phyloP scores from a whole-genome alignment of 1,140 invertebrate genomes.

The Araneus ventricosus region DNA sequence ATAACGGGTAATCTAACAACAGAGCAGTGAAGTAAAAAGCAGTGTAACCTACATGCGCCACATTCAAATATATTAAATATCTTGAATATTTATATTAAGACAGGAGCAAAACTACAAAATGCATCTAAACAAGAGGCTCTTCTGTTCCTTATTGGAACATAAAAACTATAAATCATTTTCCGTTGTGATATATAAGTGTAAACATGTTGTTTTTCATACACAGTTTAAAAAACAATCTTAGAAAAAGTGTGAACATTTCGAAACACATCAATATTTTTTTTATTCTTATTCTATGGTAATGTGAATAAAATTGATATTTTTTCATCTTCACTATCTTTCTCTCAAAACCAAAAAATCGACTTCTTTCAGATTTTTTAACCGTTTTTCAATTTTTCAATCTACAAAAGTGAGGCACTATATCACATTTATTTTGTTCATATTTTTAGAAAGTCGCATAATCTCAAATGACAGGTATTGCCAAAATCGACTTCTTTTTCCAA shows the following conservation, averaged over 20 bases:
- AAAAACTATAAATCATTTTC: no score
- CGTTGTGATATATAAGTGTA: not conserved
- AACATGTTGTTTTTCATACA: not conserved
- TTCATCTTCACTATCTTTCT: not conserved
- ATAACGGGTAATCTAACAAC: no score
- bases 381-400: not conserved
- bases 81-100: no score
- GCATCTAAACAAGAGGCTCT: no score
- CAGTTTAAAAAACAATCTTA: not conserved
- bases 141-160: no score
- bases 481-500: not conserved
- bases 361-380: not conserved
- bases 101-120: no score
- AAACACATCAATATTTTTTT: not conserved
- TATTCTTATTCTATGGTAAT: not conserved
- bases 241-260: not conserved
- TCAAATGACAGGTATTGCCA: conserved; percentile 19
- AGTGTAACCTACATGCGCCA: no score
- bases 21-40: no score
- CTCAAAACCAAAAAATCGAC: no score
- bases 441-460: conserved; percentile 34
- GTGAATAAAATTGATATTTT: not conserved
- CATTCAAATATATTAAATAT: no score
- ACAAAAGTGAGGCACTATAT: not conserved
- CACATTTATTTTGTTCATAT: conserved; percentile 23